Base-by-base conservation (phyloP, 2,888 invertebrate genomes). In the Morinoia aosen region DNA sequence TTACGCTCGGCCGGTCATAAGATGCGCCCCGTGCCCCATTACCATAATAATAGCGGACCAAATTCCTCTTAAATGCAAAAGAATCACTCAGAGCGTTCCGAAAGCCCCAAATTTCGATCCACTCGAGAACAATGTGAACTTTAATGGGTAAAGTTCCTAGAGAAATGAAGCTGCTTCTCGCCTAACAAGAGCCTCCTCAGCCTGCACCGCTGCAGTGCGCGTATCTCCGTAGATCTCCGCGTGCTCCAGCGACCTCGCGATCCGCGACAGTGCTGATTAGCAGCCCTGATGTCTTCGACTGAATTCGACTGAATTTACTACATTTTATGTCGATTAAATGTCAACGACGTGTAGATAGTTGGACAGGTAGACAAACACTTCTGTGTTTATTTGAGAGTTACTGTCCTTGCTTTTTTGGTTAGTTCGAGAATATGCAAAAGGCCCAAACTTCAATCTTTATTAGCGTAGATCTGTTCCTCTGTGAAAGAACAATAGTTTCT, bases 21-120 rank as follows among this genome's bases (percentile, higher is more conserved):
- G 93, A 93, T 39, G 57, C 93, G 93, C 33, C 93, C 93, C 57
- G 56, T 16, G 57, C 93, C 93, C 39, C 93, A 93, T 93, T 93
- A 93, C 93, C 93, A 93, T 93, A 93, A 93, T 93, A 93, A 93
- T 93, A 93, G 93, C 93, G 57, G 57, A 93, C 93, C 48, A 93
- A 93, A 93, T 93, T 93, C 93, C 93, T 93, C 93, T 93, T 93
- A 93, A 93, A 93, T 93, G 93, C 93, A 93, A 93, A 93, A 93
- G 93, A 93, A 93, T 93, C 93, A 93, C 57, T 93, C 57, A 93
- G 93, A 93, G 93, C 93, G 93, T 93, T 93, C 48, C 93, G 58
- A 93, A 93, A 93, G 93, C 93, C 93, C 93, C 93, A 93, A 93
- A 93, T 93, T 93, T 93, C 57, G 93, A 93, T 93, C 93, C 93